These are phyloP conservation scores for Petrocephalus schoutedeni DNA, from an alignment of 2,797 vertebrate species.

Conservation along the genomic window DNA sequence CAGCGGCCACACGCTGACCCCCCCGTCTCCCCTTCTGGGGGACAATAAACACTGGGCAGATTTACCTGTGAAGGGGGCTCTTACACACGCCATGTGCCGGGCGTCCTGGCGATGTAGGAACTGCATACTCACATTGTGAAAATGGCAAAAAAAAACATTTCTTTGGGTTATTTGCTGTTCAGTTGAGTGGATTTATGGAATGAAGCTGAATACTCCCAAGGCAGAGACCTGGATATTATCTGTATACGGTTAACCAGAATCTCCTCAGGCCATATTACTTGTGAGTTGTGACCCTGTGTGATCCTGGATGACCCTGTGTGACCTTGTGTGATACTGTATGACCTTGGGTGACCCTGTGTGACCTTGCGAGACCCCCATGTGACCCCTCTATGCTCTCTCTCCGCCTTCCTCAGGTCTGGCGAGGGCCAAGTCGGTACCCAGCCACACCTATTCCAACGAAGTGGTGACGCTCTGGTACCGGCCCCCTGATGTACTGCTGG, in stretches of 20 bases:
- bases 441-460: constrained; percentile 96
- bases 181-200: background rate
- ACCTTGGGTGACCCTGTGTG: constrained; percentile 5
- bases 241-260: background rate
- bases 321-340: constrained; percentile 5
- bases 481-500: constrained; percentile 91
- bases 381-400: background rate
- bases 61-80: background rate
- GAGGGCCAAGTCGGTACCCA: constrained; percentile 91
- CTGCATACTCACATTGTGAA: background rate
- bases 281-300: constrained; percentile 4
- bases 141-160: background rate
- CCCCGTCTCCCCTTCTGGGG: background rate
- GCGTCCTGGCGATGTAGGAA: background rate
- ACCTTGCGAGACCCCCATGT: background rate
- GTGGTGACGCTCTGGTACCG: constrained; percentile 96
- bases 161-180: background rate
- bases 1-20: background rate
- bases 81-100: background rate
- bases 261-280: constrained; percentile 14
- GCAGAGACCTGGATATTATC: background rate
- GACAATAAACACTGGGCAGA: background rate
- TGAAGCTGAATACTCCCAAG: background rate
- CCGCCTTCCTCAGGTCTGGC: constrained; percentile 72
- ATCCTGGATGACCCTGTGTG: constrained; percentile 16